A percentile compares a stretch with the other conserved stretches of the same genome.
phyloP scores from a whole-genome alignment of 1,140 invertebrate genomes.

The Bradysia coprophila region DNA sequence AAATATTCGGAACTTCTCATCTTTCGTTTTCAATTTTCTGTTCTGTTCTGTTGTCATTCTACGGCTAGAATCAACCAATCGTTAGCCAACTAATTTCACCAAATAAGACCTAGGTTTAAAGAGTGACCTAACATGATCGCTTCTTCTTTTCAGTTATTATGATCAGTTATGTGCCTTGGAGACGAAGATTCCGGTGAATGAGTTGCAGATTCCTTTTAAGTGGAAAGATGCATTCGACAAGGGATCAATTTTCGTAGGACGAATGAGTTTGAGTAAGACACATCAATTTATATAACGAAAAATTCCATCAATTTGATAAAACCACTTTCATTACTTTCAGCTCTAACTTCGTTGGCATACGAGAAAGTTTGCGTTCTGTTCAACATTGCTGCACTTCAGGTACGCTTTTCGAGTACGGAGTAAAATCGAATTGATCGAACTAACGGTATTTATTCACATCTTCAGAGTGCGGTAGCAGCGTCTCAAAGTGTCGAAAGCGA shows the following conservation, averaged over 20 bases:
- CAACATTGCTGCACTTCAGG: slow-evolving; percentile 90
- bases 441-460: no score
- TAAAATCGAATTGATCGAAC: no score
- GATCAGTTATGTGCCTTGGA: slow-evolving; percentile 88
- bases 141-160: no score
- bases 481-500: slow-evolving; percentile 74
- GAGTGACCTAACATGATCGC: no score
- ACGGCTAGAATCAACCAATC: no score
- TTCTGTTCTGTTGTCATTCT: no score
- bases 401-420: no score
- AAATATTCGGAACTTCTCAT: no score
- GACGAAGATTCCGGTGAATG: slow-evolving; percentile 80
- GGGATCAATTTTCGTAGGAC: slow-evolving; percentile 81
- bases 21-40: no score
- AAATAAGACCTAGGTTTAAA: no score
- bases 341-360: slow-evolving; percentile 67
- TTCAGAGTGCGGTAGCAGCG: slow-evolving; percentile 78
- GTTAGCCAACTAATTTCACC: no score
- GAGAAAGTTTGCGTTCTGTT: slow-evolving; percentile 93
- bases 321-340: slow-evolving; percentile 26
- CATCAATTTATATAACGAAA: slow-evolving; percentile 8
- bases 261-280: slow-evolving; percentile 77
- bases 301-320: neutral
- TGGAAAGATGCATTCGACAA: slow-evolving; percentile 99
- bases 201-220: slow-evolving; percentile 88